Base-by-base conservation (phyloP, 2,797 vertebrate genomes). In the Chrysocyon brachyurus region DNA sequence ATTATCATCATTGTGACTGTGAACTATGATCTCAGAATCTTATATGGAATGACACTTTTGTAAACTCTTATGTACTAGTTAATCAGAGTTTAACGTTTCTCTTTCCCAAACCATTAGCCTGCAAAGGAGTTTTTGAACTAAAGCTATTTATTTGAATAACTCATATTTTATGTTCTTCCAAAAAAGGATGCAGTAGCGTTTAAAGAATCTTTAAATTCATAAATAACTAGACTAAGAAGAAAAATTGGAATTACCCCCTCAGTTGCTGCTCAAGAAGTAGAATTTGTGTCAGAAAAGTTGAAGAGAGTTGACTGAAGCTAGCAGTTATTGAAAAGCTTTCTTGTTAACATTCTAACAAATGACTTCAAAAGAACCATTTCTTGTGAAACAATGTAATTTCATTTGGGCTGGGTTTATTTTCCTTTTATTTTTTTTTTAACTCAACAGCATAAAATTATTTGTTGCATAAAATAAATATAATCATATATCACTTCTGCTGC, bases 361-460 rank as follows among this genome's bases (percentile, higher is more conserved):
- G n/a, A 79, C 33, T 93, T 96, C 46, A 79, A 83, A 83, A 68
- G 46, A 94, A 78, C 70, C 5, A 61, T 91, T 91, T 86, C 81
- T 91, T 56, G 0, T 68, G n/a, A 95, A 94, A 86, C 21, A 90
- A 46, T 77, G 19, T 82, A 63, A 79, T 78, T 84, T 85, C 95
- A 70, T 56, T 97, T 87, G 52, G 26, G 85, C 68, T 94, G 96
- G 97, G 95, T 88, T 98, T 95, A 81, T 98, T 96, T 88, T 66
- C n/a, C 26, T 33, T 85, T 83, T 72, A 33, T 73, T 75, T 59
- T 85, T 85, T 85, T 90, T 64, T 56, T 31, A 94, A 91, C 19
- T 82, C 40, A 93, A 73, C 9, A 93, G 28, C 33, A 90, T 94
- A 59, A 88, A 85, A 91, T 87, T 83, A 72, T 54, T 97, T 4